These are phyloP conservation scores for Amphipoea lucens DNA, from an alignment of 2,888 invertebrate species.

Conservation along the genomic window DNA sequence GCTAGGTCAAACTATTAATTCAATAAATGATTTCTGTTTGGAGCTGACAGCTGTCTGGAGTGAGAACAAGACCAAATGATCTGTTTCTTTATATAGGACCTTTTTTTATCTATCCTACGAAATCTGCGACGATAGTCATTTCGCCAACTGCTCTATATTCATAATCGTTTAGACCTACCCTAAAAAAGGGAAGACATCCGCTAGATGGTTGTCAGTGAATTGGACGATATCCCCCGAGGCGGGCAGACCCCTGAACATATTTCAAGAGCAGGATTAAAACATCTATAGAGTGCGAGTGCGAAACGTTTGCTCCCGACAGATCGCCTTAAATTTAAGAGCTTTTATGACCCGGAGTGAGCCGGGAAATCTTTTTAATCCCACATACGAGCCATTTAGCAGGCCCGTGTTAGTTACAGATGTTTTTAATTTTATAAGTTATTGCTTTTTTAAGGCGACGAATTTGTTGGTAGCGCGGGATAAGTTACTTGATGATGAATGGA, in stretches of 20 bases:
- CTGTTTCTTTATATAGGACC: neutral
- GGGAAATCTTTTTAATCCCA: conserved; percentile 81
- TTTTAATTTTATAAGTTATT: conserved; percentile 67
- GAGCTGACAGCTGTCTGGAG: neutral
- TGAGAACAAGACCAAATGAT: neutral
- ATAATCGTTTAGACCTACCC: conserved; percentile 68
- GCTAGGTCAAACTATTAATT: conserved; percentile 3
- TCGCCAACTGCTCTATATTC: conserved; percentile 66
- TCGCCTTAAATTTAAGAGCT: conserved; percentile 83
- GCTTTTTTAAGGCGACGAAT: conserved; percentile 43
- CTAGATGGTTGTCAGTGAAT: conserved; percentile 81
- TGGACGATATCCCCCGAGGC: conserved; percentile 74
- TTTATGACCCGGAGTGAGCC: conserved; percentile 64
- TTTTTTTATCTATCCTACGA: neutral
- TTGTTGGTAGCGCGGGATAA: conserved; percentile 15
- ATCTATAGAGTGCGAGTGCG: conserved; percentile 87
- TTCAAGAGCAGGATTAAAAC: conserved; percentile 89
- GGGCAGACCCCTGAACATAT: conserved; percentile 79
- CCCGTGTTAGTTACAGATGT: conserved; percentile 70
- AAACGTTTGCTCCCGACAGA: conserved; percentile 86
- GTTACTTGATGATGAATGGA: conserved; percentile 30
- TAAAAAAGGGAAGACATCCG: conserved; percentile 76
- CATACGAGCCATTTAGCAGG: conserved; percentile 78
- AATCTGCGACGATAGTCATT: neutral
- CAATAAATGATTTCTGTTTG: neutral